These are phyloP conservation scores for Phthorimaea operculella DNA, from an alignment of 1,140 invertebrate species.

Conservation along the genomic window DNA sequence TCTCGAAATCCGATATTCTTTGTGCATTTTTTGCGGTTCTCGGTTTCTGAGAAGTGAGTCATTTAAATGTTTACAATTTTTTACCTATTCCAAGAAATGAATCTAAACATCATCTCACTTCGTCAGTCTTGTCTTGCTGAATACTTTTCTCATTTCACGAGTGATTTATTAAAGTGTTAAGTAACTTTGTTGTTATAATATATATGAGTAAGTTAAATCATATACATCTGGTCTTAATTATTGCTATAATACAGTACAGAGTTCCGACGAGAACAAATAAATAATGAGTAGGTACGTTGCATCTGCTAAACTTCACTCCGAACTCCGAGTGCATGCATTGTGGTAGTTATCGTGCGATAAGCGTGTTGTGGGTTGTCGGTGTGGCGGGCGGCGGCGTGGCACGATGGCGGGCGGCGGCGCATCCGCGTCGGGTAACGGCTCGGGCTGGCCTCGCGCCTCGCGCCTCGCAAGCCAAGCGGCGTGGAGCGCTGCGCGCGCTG, in stretches of 20 bases:
- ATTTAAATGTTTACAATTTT: conserved; percentile 1
- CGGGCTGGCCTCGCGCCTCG: conserved; percentile 49
- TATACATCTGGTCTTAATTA: too few relatives aligned
- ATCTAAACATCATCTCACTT: not conserved
- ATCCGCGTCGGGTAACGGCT: conserved; percentile 8
- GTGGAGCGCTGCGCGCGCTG: conserved; percentile 62
- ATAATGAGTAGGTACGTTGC: conserved; percentile 10
- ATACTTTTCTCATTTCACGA: too few relatives aligned
- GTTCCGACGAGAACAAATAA: too few relatives aligned
- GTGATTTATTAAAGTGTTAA: too few relatives aligned
- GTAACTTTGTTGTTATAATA: too few relatives aligned
- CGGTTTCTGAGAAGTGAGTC: not conserved
- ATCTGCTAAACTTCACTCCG: conserved; percentile 20
- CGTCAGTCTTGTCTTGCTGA: too few relatives aligned
- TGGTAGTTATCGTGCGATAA: conserved; percentile 42
- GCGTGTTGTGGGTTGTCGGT: conserved; percentile 17
- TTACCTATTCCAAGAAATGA: not conserved
- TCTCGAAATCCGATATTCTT: conserved; percentile 3
- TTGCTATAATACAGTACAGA: too few relatives aligned
- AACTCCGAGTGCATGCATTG: conserved; percentile 24
- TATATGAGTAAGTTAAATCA: too few relatives aligned
- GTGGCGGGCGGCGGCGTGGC: conserved; percentile 14
- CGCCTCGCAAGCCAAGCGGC: conserved; percentile 56
- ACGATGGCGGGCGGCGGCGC: conserved; percentile 8
- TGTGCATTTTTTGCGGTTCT: not conserved